Base-by-base conservation (phyloP, 2,888 invertebrate genomes). In the Andrena haemorrhoa region DNA sequence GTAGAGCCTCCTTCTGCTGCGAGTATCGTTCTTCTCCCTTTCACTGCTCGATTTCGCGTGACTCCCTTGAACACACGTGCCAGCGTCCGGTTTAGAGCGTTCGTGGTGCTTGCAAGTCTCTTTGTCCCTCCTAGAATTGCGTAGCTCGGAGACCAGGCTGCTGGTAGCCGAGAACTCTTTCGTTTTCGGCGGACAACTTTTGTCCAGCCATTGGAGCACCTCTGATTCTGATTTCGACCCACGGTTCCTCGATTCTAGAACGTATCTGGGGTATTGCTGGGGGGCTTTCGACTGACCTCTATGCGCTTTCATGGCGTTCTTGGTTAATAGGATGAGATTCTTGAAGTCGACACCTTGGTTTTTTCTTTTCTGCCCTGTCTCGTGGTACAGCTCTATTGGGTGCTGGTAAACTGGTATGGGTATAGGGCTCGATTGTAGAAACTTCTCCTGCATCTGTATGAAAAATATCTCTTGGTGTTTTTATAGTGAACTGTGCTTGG, bases 1-100 rank as follows among this genome's bases (percentile, higher is more conserved):
- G 89, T 95, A 95, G 2, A 95, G 91, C n/a, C 95, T 94, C 85
- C 95, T 95, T 85, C 94, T 94, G n/a, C 74, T 78, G 0, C 70
- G 66, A 5, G 29, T 74, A 12, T 83, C 79, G 0, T 26, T 53
- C 2, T 77, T 65, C 20, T 83, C 82, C 33, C 23, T 58, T 33
- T 68, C 76, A 26, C 33, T 51, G 5, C 1, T 69, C 1, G 49
- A 41, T 51, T 47, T 72, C n/a, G 26, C 8, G 7, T 10, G 16
- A 7, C 51, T 10, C 0, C 65, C 51, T 31, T 77, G 77, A n/a
- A 20, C 47, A 3, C 20, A n/a, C 10, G n/a, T 12, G 16, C 41
- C 71, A 2, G 4, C 65, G 6, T 78, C 79, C 58, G 35, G 1
- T 26, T 68, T 77, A 0, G 47, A 16, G 7, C 51, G 70, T 8